Base-by-base conservation (phyloP, 2,888 invertebrate species). In the Epicampocera succincta region DNA sequence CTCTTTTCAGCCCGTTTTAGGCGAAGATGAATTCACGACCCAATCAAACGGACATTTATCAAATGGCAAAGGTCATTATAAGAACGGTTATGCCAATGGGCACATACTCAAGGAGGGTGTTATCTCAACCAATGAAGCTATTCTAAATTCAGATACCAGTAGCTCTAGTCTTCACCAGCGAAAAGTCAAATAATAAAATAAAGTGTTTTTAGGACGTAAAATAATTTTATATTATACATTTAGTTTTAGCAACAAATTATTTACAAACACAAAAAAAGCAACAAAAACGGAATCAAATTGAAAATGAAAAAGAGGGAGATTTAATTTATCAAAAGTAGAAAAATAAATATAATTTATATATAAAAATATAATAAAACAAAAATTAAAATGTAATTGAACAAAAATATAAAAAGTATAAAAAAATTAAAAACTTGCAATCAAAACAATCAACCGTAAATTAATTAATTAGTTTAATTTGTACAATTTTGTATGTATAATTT, bases 1-100 rank as follows among this genome's bases (percentile, higher is more conserved):
- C n/a, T 50, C 29, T 8, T 78, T 92, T 1, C 92, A 95, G 95
- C 94, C 95, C 83, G 93, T 95, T n/a, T 88, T 94, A 89, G 94
- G 93, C 38, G 92, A 92, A 75, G 91, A 92, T 42, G 87, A 88
- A 63, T 77, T 86, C 85, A 73, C 48, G 61, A 52, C 42, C 38
- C 79, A 80, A 58, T 75, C 81, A 40, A 87, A 90, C 50, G 89
- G 88, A 19, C 89, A 85, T 68, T 65, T 85, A 81, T 60, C 84
- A 21, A 89, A 89, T 72, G 90, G 91, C 75, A 88, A 79, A 72
- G 84, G 85, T 66, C 84, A 69, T 76, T 88, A 87, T 73, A 86
- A 87, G 71, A 88, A 90, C 77, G 89, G 89, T 81, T 90, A 87
- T 77, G 86, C 87, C 82, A 90, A 90, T 85, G 81, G 85, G 61